phyloP scores from a whole-genome alignment of 2,113 vertebrate genomes.

The Copsychus sechellarum region DNA sequence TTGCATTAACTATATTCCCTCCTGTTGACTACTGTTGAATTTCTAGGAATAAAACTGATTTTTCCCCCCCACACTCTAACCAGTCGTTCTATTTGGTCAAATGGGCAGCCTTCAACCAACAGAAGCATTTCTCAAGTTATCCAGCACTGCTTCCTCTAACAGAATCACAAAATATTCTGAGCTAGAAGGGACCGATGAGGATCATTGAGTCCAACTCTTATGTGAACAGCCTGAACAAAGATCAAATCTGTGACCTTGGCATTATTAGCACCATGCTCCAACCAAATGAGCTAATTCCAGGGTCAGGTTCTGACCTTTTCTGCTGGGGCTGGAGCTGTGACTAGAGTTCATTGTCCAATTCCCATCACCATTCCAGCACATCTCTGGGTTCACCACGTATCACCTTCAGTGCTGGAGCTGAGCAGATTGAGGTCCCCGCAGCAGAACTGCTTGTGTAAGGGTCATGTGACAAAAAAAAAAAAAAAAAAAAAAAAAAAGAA shows the following conservation, averaged over 20 bases:
- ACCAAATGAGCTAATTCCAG: not conserved
- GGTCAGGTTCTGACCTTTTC: not conserved
- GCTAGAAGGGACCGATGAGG: not conserved
- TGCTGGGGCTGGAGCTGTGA: not conserved
- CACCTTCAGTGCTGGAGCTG: not conserved
- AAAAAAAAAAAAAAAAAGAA: no score
- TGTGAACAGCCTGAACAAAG: not conserved
- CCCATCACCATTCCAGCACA: not conserved
- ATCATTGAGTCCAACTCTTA: not conserved
- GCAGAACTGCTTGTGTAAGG: not conserved
- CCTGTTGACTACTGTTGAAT: not conserved
- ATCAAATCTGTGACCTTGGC: not conserved
- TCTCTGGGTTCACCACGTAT: not conserved
- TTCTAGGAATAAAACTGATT: not conserved
- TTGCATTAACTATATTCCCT: not conserved
- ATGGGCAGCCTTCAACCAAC: not conserved
- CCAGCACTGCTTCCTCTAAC: not conserved
- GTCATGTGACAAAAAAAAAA: not conserved
- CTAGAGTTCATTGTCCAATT: not conserved
- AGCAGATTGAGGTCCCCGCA: not conserved
- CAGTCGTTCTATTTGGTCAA: not conserved
- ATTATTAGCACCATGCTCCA: not conserved
- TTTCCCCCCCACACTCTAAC: rapidly evolving
- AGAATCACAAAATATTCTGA: not conserved
- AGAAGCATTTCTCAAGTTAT: not conserved